phyloP scores from a whole-genome alignment of 2,797 vertebrate species.

The Vespertilio murinus region DNA sequence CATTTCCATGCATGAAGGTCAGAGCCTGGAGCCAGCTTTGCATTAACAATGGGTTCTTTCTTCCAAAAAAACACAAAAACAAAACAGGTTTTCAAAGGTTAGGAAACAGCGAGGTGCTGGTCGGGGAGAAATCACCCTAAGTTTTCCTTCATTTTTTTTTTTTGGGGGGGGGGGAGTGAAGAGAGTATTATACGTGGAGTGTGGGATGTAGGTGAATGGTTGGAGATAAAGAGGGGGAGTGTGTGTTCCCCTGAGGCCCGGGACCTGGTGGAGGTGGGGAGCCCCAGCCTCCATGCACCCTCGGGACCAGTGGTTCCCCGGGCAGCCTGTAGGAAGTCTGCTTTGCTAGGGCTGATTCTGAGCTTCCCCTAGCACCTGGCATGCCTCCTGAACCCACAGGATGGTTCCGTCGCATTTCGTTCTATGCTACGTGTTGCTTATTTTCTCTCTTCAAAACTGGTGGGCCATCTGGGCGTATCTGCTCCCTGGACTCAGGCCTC shows the following conservation, averaged over 20 bases:
- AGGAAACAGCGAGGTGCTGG: not conserved
- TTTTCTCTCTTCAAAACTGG: not conserved
- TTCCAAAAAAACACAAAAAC: constrained; percentile 30
- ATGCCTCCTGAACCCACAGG: not conserved
- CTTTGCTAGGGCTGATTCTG: not conserved
- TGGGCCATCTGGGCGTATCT: not conserved
- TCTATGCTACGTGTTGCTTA: not conserved
- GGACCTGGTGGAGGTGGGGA: accelerated
- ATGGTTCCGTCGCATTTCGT: not conserved
- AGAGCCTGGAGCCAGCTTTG: constrained; percentile 25
- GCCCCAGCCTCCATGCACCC: accelerated
- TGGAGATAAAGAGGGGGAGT: accelerated
- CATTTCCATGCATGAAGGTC: constrained; percentile 59
- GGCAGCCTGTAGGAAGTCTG: too few species aligned
- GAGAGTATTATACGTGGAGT: not conserved
- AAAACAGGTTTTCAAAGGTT: constrained; percentile 52
- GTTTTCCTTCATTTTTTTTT: not conserved
- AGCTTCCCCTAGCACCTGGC: not conserved
- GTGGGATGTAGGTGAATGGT: not conserved
- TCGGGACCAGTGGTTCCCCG: not conserved
- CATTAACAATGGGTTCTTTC: constrained; percentile 14
- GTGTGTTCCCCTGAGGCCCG: not conserved
- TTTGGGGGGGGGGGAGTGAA: not conserved
- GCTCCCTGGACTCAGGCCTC: not conserved
- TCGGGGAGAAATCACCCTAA: not conserved